Evolutionary conservation across 2,113 vertebrate species (phyloP).

Genomic region (Clarias gariepinus): DNA sequence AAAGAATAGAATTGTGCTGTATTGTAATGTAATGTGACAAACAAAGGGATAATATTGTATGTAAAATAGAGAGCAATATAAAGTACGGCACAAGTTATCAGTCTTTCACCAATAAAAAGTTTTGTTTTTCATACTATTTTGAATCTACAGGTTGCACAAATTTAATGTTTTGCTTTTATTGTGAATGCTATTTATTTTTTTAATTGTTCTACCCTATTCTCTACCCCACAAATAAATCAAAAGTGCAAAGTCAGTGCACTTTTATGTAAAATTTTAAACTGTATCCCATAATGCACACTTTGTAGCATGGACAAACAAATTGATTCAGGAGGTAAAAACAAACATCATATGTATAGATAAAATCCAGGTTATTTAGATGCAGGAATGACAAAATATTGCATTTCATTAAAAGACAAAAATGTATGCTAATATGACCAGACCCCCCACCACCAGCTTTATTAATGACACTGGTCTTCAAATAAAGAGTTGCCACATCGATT

Average conservation of each 20-base stretch:
- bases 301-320: slow-evolving; percentile 12
- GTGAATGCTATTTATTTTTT: not conserved
- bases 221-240: too few relatives aligned
- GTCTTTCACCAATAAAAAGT: not conserved
- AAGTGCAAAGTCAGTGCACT: not conserved
- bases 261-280: not conserved
- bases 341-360: slow-evolving; percentile 15
- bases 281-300: not conserved
- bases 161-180: too few relatives aligned
- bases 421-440: not conserved
- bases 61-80: not conserved
- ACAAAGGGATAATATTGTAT: not conserved
- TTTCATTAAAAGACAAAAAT: not conserved
- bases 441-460: slow-evolving; percentile 18
- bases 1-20: not conserved
- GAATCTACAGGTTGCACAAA: not conserved
- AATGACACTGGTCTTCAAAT: slow-evolving; percentile 27
- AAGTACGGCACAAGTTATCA: not conserved
- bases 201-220: not conserved
- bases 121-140: not conserved
- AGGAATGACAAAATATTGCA: not conserved
- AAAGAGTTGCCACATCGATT: slow-evolving; percentile 36
- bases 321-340: slow-evolving; percentile 37
- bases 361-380: slow-evolving; percentile 1
- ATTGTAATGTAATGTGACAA: not conserved